Evolutionary conservation across 2,888 invertebrate species (phyloP).

Genomic region (Prostheceraeus crozeri): DNA sequence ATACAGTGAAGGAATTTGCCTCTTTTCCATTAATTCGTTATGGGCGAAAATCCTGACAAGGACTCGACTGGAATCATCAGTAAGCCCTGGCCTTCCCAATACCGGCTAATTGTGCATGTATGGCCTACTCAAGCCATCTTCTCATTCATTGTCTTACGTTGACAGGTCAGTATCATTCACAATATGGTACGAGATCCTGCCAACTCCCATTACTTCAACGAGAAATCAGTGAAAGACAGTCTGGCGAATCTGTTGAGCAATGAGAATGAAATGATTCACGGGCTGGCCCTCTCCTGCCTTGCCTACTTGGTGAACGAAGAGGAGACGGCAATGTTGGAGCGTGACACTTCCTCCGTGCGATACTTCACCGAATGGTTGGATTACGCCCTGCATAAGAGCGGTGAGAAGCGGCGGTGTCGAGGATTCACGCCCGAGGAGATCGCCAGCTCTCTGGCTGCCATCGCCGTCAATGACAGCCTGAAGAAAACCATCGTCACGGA

Average conservation of each 20-base stretch:
- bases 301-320: constrained; percentile 43
- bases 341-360: constrained; percentile 44
- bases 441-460: constrained; percentile 47
- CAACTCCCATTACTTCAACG: constrained; percentile 48
- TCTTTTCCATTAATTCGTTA: no score
- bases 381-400: constrained; percentile 44
- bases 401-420: constrained; percentile 44
- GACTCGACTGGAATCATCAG: no score
- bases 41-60: no score
- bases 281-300: constrained; percentile 47
- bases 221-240: constrained; percentile 39
- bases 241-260: constrained; percentile 35
- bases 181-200: constrained; percentile 49
- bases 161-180: constrained; percentile 50
- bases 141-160: no score
- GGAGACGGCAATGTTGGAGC: constrained; percentile 14
- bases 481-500: constrained; percentile 50
- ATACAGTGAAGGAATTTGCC: no score
- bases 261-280: constrained; percentile 49
- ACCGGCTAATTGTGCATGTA: no score
- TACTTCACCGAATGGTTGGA: constrained; percentile 45
- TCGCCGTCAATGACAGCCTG: constrained; percentile 49
- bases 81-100: no score
- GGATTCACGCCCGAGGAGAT: constrained; percentile 49
- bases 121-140: no score